Evolutionary conservation across 35 echinoderm and acorn worm species (phyloP).

Genomic region (Apostichopus japonicus): DNA sequence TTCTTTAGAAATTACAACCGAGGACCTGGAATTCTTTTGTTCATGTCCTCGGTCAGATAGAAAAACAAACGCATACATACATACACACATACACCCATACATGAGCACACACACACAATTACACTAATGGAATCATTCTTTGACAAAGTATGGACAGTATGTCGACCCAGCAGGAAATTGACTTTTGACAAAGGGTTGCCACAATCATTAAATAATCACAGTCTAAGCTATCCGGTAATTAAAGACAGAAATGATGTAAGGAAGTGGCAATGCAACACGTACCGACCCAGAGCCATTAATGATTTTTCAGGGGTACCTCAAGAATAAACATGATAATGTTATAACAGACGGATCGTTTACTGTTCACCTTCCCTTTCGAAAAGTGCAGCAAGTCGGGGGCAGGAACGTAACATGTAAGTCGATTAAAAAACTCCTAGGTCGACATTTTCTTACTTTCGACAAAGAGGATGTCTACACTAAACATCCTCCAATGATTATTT

Average conservation of each 20-base stretch:
- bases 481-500: not conserved
- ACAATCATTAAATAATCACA: not conserved
- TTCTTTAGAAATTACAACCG: too few relatives aligned
- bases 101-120: too few relatives aligned
- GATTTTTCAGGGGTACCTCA: not conserved
- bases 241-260: not conserved
- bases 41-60: too few relatives aligned
- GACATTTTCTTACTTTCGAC: not conserved
- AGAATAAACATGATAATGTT: not conserved
- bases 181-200: too few relatives aligned
- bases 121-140: too few relatives aligned
- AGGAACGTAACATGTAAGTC: not conserved
- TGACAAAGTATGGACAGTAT: too few relatives aligned
- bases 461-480: not conserved
- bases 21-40: too few relatives aligned
- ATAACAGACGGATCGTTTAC: not conserved
- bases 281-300: not conserved
- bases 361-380: not conserved
- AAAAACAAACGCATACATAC: too few relatives aligned
- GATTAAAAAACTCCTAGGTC: not conserved
- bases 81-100: too few relatives aligned
- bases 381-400: not conserved
- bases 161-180: too few relatives aligned
- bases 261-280: not conserved
- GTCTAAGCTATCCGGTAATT: not conserved